phyloP scores from a whole-genome alignment of 2,888 invertebrate genomes.

The Scaptomyza parva region DNA sequence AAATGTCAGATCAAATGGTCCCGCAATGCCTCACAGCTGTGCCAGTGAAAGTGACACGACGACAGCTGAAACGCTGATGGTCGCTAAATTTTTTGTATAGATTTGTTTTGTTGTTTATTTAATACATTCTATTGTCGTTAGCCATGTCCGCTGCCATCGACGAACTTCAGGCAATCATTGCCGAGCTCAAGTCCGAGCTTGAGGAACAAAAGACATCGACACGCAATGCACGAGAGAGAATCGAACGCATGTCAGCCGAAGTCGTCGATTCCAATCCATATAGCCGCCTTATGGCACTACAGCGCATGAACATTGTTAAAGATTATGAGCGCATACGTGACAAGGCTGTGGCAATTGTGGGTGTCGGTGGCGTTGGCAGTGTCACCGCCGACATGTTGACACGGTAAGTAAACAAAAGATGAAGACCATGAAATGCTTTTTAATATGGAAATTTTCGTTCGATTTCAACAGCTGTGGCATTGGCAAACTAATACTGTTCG shows the following conservation, averaged over 20 bases:
- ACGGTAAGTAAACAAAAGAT: constrained; percentile 59
- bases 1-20: background rate
- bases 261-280: constrained; percentile 99
- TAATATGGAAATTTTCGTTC: background rate
- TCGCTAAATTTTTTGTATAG: background rate
- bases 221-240: constrained; percentile 87
- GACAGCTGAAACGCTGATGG: constrained; percentile 43
- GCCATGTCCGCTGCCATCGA: constrained; percentile 87
- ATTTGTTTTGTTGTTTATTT: constrained; percentile 19
- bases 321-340: constrained; percentile 97
- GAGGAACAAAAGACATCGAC: constrained; percentile 81
- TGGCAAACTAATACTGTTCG: constrained; percentile 97
- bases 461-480: constrained; percentile 92
- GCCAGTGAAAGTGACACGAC: constrained; percentile 65
- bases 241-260: constrained; percentile 96
- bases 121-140: background rate
- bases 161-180: constrained; percentile 87
- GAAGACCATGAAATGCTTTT: background rate
- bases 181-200: constrained; percentile 88
- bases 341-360: constrained; percentile 96
- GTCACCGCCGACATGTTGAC: constrained; percentile 99
- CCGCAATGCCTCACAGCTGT: background rate
- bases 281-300: constrained; percentile 99
- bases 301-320: constrained; percentile 99
- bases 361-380: constrained; percentile 99